phyloP scores from a whole-genome alignment of 2,113 vertebrate species.

The Cinclus cinclus region DNA sequence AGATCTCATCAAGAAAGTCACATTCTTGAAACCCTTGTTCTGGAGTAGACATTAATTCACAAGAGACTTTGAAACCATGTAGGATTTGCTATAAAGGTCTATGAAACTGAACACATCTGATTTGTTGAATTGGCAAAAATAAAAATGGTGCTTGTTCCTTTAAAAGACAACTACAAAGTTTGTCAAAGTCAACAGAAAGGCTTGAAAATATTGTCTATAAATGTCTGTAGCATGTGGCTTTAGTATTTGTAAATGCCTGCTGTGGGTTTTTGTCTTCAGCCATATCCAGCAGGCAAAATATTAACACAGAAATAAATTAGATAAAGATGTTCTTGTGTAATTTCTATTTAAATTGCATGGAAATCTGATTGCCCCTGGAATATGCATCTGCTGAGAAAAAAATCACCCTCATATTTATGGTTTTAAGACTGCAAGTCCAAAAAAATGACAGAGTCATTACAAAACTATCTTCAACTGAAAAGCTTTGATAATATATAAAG shows the following conservation, averaged over 20 bases:
- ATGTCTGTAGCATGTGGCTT: neutral
- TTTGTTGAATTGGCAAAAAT: neutral
- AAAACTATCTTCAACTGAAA: conserved; percentile 13
- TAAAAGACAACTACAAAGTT: neutral
- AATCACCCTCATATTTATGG: neutral
- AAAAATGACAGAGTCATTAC: neutral
- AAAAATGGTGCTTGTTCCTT: neutral
- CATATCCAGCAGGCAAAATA: conserved; percentile 3
- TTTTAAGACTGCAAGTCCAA: neutral
- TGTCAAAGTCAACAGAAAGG: neutral
- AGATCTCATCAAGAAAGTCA: neutral
- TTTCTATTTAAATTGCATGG: conserved; percentile 18
- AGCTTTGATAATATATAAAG: conserved; percentile 14
- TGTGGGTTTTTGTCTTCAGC: neutral
- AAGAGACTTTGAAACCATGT: neutral
- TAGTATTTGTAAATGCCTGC: neutral
- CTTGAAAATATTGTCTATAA: neutral
- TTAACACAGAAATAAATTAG: conserved; percentile 33
- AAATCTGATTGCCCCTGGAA: neutral
- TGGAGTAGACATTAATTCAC: neutral
- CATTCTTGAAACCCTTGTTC: neutral
- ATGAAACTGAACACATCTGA: neutral
- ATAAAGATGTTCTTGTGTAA: neutral
- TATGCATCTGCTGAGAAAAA: neutral
- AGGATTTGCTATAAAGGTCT: neutral